Evolutionary conservation across 2,113 vertebrate genomes (phyloP).

Genomic region (Alouatta palliata): DNA sequence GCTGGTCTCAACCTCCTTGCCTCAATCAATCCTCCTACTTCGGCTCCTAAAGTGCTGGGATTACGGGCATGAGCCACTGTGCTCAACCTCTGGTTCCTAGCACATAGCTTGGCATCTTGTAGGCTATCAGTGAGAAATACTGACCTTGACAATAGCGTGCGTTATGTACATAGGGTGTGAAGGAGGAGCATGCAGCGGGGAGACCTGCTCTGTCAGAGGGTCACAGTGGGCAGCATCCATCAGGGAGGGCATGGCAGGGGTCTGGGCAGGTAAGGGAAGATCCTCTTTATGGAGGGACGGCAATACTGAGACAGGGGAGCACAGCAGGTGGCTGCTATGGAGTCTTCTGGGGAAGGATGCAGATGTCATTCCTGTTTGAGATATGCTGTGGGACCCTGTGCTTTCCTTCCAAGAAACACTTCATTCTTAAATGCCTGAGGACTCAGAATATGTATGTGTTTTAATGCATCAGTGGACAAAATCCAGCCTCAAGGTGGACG

Average conservation of each 20-base stretch:
- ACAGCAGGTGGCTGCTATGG: rapidly evolving
- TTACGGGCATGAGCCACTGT: too few species aligned
- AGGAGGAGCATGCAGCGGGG: not conserved
- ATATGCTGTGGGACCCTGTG: not conserved
- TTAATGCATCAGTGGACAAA: not conserved
- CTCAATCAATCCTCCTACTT: too few species aligned
- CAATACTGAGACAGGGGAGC: rapidly evolving
- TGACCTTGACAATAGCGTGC: rapidly evolving
- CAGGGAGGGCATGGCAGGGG: not conserved
- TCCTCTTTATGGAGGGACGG: not conserved
- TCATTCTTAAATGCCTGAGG: not conserved
- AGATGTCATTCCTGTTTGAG: rapidly evolving
- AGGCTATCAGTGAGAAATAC: not conserved
- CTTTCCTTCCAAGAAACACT: not conserved
- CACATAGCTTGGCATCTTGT: rapidly evolving
- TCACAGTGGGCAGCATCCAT: not conserved
- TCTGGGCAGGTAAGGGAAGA: not conserved
- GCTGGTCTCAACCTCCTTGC: too few species aligned
- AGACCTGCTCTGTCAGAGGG: not conserved
- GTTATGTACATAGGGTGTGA: not conserved
- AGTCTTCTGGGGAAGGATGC: not conserved
- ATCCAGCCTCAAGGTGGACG: not conserved
- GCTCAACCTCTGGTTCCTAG: not conserved
- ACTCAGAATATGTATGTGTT: not conserved
- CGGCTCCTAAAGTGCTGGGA: too few species aligned